Evolutionary conservation across 2,113 vertebrate genomes (phyloP).

Genomic region (Eurystomus gularis): DNA sequence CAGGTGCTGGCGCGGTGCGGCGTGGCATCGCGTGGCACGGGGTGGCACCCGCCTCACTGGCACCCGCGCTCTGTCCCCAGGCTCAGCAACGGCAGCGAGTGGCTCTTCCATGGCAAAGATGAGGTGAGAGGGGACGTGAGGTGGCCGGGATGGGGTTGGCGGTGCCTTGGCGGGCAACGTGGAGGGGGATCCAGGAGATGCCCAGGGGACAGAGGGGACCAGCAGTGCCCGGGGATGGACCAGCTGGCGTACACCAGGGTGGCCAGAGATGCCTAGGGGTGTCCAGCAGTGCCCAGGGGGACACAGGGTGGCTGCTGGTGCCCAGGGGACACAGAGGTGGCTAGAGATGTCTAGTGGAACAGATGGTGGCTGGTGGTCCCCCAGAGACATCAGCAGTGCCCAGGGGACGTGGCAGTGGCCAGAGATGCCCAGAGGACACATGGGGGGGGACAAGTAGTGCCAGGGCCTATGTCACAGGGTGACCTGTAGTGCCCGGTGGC

Average conservation of each 20-base stretch:
- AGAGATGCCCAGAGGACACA: neutral
- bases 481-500: neutral
- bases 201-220: neutral
- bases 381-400: too few relatives aligned
- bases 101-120: slow-evolving; percentile 95
- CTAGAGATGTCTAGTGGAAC: rapidly evolving
- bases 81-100: slow-evolving; percentile 89
- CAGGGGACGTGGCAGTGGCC: neutral
- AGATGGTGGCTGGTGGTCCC: too few relatives aligned
- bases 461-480: neutral
- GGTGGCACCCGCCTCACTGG: neutral
- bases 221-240: neutral
- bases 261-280: too few relatives aligned
- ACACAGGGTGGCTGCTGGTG: neutral
- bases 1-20: neutral
- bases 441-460: neutral
- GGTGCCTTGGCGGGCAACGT: too few relatives aligned
- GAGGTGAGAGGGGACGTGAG: slow-evolving; percentile 78
- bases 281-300: neutral
- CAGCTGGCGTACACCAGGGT: too few relatives aligned
- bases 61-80: slow-evolving; percentile 69
- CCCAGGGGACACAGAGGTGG: neutral
- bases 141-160: neutral
- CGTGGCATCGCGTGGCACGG: rapidly evolving
- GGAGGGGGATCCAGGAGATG: too few relatives aligned